Conservation (phyloP, 1,140 invertebrate genomes). For the Coptotermes formosanus region DNA sequence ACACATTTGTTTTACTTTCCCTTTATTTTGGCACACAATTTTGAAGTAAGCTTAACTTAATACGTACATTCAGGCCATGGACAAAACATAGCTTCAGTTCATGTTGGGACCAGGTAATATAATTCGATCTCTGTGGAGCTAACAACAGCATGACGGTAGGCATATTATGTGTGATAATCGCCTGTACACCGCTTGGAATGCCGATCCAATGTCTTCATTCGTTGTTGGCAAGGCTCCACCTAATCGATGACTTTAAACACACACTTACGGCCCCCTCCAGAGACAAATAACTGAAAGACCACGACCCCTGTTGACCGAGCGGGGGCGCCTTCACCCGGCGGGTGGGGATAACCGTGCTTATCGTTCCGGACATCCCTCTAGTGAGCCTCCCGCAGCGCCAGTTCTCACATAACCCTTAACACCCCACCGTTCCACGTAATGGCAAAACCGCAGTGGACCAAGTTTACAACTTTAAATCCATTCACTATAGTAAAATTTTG, state of each 20-base stretch:
- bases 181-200: not conserved
- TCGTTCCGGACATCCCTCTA: constrained; percentile 7
- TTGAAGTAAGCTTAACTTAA: too few relatives aligned
- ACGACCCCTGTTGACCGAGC: not conserved
- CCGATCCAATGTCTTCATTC: not conserved
- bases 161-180: not conserved
- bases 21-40: too few relatives aligned
- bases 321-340: not conserved
- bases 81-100: too few relatives aligned
- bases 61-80: too few relatives aligned
- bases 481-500: too few relatives aligned
- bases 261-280: not conserved
- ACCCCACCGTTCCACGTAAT: not conserved
- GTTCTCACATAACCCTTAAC: not conserved
- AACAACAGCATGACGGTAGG: too few relatives aligned
- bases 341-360: not conserved
- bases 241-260: constrained; percentile 2
- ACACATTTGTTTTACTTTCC: too few relatives aligned
- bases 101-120: too few relatives aligned
- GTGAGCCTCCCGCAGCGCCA: not conserved
- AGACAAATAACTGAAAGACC: constrained; percentile 18
- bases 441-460: not conserved
- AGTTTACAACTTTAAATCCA: too few relatives aligned
- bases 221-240: not conserved
- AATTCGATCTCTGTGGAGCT: too few relatives aligned